These are phyloP conservation scores for Erinaceus europaeus DNA, from an alignment of 2,113 vertebrate species.

Conservation along the genomic window DNA sequence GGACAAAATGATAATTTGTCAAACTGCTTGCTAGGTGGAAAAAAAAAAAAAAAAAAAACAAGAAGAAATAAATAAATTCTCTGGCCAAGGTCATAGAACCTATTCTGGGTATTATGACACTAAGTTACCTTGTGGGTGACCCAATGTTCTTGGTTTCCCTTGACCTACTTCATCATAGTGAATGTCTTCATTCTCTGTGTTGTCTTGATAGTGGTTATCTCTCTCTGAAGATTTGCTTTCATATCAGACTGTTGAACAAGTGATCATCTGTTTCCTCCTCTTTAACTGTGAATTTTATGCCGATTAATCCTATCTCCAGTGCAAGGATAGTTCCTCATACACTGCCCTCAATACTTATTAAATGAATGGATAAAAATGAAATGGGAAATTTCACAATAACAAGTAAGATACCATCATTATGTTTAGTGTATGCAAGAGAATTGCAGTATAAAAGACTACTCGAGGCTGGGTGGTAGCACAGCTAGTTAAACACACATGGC, in stretches of 20 bases:
- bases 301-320: background rate
- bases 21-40: constrained; percentile 14
- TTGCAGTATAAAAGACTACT: too few species aligned
- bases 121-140: background rate
- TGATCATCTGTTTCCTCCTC: background rate
- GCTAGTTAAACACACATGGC: too few species aligned
- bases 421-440: background rate
- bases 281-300: background rate
- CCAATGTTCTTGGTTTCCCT: background rate
- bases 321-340: background rate
- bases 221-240: background rate
- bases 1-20: constrained; percentile 35
- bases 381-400: background rate
- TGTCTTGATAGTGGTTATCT: background rate
- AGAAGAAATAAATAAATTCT: background rate
- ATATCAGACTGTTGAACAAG: background rate
- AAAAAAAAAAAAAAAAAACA: background rate
- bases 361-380: background rate
- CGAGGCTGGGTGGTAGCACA: too few species aligned
- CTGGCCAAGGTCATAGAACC: background rate
- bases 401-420: background rate
- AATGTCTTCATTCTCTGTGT: background rate
- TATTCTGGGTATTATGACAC: background rate
- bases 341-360: background rate
- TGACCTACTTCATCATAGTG: background rate